Evolutionary conservation across 2,113 vertebrate species (phyloP).

Genomic region (Hypanus sabinus): DNA sequence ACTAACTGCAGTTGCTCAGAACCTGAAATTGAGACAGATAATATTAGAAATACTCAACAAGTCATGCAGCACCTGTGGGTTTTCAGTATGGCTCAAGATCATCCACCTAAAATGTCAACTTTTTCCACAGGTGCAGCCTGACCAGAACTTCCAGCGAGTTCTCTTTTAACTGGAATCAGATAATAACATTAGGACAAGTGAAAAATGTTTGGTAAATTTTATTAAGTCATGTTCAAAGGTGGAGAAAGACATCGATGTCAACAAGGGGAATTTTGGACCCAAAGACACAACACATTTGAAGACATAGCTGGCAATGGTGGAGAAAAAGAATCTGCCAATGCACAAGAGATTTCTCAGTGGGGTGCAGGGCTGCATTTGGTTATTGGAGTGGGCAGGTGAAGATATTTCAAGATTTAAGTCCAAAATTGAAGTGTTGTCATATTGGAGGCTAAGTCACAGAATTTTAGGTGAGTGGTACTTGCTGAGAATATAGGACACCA

Average conservation of each 20-base stretch:
- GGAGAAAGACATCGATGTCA: background rate
- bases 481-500: too few relatives aligned
- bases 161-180: too few relatives aligned
- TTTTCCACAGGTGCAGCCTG: too few relatives aligned
- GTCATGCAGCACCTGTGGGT: too few relatives aligned
- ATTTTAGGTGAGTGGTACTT: too few relatives aligned
- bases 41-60: too few relatives aligned
- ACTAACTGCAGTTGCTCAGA: too few relatives aligned
- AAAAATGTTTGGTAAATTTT: background rate
- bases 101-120: too few relatives aligned
- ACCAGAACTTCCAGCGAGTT: too few relatives aligned
- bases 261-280: background rate
- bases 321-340: background rate
- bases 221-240: background rate
- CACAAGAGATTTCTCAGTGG: background rate
- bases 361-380: background rate
- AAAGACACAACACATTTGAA: background rate
- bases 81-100: too few relatives aligned
- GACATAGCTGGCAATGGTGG: background rate
- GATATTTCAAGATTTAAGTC: background rate
- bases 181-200: background rate
- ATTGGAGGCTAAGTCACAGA: too few relatives aligned
- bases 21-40: too few relatives aligned
- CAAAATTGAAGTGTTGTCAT: background rate
- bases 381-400: background rate